A percentile compares a stretch with the other conserved stretches of the same genome.
Conservation (phyloP, 2,113 vertebrate species). For the Apus apus region DNA sequence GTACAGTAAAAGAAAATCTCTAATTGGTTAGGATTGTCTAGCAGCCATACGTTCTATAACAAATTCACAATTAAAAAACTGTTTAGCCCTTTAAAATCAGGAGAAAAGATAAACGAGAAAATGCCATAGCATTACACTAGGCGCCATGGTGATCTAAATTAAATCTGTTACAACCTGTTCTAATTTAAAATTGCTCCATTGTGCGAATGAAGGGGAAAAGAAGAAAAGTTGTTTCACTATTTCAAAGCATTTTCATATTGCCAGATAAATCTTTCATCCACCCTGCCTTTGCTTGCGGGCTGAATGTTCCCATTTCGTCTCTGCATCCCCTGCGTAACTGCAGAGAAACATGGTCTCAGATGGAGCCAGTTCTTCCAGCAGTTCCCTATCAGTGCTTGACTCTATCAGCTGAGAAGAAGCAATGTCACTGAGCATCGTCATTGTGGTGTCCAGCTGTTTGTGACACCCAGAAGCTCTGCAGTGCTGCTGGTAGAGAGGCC, state of each 20-base stretch:
- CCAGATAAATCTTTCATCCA: constrained; percentile 15
- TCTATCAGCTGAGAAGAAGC: not conserved
- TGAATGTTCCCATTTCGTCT: not conserved
- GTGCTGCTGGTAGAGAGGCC: not conserved
- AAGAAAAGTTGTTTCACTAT: constrained; percentile 21
- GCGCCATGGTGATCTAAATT: constrained; percentile 65
- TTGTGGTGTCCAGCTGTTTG: not conserved
- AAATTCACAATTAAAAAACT: constrained; percentile 30
- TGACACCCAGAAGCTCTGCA: not conserved
- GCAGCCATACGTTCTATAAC: not conserved
- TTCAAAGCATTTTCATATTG: constrained; percentile 31
- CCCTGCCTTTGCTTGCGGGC: not conserved
- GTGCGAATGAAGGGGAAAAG: constrained; percentile 13
- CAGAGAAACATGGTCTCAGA: not conserved
- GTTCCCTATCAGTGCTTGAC: not conserved
- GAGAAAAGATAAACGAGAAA: constrained; percentile 5
- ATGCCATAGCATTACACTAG: constrained; percentile 26
- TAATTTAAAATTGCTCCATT: constrained; percentile 44
- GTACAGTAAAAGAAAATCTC: constrained; percentile 12
- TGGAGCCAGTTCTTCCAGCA: fast-evolving
- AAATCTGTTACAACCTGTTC: constrained; percentile 66
- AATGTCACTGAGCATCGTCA: not conserved
- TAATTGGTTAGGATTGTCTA: constrained; percentile 17
- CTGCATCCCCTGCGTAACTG: not conserved
- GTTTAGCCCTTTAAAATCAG: constrained; percentile 33